Evolutionary conservation across 2,797 vertebrate genomes (phyloP).

Genomic region (Neosalanx taihuensis): DNA sequence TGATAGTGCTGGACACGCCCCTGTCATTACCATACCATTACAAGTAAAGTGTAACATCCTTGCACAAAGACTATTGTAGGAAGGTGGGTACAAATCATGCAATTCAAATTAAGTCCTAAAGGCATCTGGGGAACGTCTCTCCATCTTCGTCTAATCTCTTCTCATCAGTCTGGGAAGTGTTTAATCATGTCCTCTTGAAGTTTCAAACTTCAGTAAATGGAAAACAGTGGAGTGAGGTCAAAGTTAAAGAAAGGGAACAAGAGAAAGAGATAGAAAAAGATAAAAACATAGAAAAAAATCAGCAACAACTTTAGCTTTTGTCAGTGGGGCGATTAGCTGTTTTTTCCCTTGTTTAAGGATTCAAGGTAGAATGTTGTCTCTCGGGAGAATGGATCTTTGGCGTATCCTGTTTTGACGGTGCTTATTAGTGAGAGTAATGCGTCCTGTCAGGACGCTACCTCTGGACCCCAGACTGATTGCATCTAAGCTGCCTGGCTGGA

Average conservation of each 20-base stretch:
- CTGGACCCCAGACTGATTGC: slow-evolving; percentile 33
- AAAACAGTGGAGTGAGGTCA: neutral
- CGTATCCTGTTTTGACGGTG: slow-evolving; percentile 38
- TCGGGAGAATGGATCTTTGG: slow-evolving; percentile 42
- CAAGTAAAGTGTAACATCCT: neutral
- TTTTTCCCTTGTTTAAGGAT: neutral
- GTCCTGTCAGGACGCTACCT: slow-evolving; percentile 33
- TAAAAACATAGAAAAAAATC: neutral
- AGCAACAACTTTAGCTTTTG: neutral
- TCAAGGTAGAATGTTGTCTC: slow-evolving; percentile 28
- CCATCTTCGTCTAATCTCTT: neutral
- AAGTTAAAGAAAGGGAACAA: no score
- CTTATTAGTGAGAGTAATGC: slow-evolving; percentile 62
- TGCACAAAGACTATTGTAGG: neutral
- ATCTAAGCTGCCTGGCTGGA: slow-evolving; percentile 41
- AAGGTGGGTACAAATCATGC: neutral
- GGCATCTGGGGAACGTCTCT: neutral
- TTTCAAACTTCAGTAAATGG: neutral
- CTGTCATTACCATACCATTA: neutral
- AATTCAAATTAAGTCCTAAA: slow-evolving; percentile 1
- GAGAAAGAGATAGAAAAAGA: no score
- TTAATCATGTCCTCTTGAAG: neutral
- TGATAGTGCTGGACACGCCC: neutral
- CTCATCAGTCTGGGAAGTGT: neutral
- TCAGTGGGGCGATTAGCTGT: slow-evolving; percentile 11